Percentiles rank a stretch among this genome's conserved stretches.
phyloP scores from a whole-genome alignment of 2,113 vertebrate species.

The Gambusia holbrooki region DNA sequence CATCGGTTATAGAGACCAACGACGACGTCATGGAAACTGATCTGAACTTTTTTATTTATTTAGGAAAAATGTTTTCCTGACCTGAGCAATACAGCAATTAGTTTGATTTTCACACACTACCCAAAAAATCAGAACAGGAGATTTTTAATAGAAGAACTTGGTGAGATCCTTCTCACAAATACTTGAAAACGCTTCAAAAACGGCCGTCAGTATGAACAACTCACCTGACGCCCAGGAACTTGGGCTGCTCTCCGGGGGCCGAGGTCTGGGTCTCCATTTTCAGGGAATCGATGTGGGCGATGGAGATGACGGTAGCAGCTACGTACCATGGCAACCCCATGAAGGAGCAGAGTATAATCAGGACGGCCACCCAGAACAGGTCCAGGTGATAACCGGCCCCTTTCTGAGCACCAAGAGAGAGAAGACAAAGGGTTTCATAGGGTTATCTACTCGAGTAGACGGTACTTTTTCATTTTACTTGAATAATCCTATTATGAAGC shows the following conservation, averaged over 20 bases:
- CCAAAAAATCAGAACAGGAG: too few species aligned
- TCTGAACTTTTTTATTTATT: neutral
- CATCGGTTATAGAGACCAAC: slow-evolving; percentile 9
- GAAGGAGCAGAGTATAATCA: slow-evolving; percentile 94
- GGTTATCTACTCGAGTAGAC: neutral
- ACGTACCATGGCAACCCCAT: slow-evolving; percentile 98
- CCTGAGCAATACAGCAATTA: neutral
- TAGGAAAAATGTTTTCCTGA: slow-evolving; percentile 4
- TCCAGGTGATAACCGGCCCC: slow-evolving; percentile 97
- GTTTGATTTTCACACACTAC: neutral
- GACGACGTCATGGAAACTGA: neutral
- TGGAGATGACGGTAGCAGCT: slow-evolving; percentile 97
- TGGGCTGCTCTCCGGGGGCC: slow-evolving; percentile 94
- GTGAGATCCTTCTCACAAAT: neutral
- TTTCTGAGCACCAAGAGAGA: slow-evolving; percentile 81
- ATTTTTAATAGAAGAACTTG: neutral
- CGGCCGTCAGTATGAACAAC: slow-evolving; percentile 1
- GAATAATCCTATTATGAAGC: too few species aligned
- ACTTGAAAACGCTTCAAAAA: too few species aligned
- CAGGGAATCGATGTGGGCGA: slow-evolving; percentile 96
- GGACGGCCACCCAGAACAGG: slow-evolving; percentile 94
- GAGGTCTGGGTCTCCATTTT: slow-evolving; percentile 99
- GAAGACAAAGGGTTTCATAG: neutral
- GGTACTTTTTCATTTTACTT: too few species aligned
- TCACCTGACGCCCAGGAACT: slow-evolving; percentile 97